phyloP scores from a whole-genome alignment of 2,888 invertebrate genomes.

The Callyntrura guangdongensis region DNA sequence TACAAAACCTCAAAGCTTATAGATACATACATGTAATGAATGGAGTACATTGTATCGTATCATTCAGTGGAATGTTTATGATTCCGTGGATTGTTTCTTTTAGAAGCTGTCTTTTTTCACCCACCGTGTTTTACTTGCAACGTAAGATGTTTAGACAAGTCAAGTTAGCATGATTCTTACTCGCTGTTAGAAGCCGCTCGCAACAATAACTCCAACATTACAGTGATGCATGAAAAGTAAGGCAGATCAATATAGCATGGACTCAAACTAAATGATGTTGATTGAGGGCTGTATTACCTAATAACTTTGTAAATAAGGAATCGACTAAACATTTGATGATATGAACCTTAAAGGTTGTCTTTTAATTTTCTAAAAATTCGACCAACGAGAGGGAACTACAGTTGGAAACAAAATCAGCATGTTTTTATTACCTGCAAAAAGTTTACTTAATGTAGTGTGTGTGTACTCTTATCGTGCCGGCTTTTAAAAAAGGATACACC shows the following conservation, averaged over 20 bases:
- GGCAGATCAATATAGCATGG: no score
- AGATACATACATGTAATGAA: background rate
- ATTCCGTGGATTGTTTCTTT: constrained; percentile 80
- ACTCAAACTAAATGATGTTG: no score
- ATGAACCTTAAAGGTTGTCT: no score
- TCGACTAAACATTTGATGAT: no score
- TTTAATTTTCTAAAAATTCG: no score
- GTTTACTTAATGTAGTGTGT: no score
- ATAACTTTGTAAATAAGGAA: background rate
- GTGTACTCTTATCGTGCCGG: no score
- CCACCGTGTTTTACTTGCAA: constrained; percentile 83
- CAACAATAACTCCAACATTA: background rate
- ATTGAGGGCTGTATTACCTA: no score
- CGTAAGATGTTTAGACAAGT: constrained; percentile 85
- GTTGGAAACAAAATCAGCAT: no score
- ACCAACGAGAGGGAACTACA: no score
- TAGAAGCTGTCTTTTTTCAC: constrained; percentile 80
- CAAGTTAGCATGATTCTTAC: constrained; percentile 82
- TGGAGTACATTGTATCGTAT: background rate
- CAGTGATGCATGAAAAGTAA: constrained; percentile 2
- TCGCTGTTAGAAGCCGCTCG: constrained; percentile 80
- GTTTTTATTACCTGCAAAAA: no score
- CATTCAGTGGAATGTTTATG: constrained; percentile 74
- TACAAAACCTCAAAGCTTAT: background rate
- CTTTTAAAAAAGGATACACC: no score